Evolutionary conservation across 2,797 vertebrate genomes (phyloP), one percentile per base, ranked within the genome.

Genomic region (Enteromius fasciolatus): DNA sequence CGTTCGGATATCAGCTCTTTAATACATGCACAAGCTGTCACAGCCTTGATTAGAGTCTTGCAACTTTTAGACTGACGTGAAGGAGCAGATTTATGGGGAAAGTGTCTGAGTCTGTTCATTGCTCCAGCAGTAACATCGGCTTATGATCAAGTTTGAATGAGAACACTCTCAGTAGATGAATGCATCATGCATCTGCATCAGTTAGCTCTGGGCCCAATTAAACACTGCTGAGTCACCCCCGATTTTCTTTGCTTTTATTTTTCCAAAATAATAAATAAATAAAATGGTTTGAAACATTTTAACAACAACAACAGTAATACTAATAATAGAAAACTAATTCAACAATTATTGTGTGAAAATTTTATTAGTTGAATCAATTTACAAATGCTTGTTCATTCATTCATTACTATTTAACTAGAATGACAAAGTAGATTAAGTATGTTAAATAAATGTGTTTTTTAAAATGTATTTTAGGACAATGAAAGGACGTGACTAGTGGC

Each of bases 121-220:
- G 50, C 20, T 73, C 31, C 70, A 36, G 10, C 4, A 54, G 70
- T n/a, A 54, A 2, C 3, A 1, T 31, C 7, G 28, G 6, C 31
- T 74, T 54, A 74, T 74, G 18, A 54, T 74, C 20, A 54, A 54
- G 31, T 74, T 54, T 74, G 20, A 74, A 74, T 23, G 72, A 54
- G 50, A 36, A 36, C 1, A 0, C 18, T 54, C 31, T 74, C 50
- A 74, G 18, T 4, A 74, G 50, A 74, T 54, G 18, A 33, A 74
- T 74, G 8, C 3, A 36, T 74, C 17, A n/a, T 57, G 9, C 20
- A 54, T 70, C 15, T 5, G 8, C 15, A 72, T 48, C 15, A 4
- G 1, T 31, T 72, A 48, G 23, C 44, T 31, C 23, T 69, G 63
- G 63, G 63, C 63, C 31, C 63, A 66, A 66, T 66, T 20, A 36